These are phyloP conservation scores for Loripinus fragilis DNA, from an alignment of 2,888 invertebrate species.

Conservation along the genomic window DNA sequence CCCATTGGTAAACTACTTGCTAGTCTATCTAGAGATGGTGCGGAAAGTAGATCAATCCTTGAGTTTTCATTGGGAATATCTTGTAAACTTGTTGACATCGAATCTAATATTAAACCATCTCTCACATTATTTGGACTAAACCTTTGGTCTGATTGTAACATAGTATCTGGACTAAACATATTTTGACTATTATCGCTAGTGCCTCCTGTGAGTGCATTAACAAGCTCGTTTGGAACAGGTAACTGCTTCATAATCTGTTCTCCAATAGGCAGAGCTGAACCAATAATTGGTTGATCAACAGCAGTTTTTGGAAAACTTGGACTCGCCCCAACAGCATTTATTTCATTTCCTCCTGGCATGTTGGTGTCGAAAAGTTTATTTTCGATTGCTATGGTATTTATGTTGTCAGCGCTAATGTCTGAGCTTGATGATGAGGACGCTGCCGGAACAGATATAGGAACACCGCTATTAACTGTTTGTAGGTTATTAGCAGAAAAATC, in stretches of 20 bases:
- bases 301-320: background rate
- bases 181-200: background rate
- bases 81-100: background rate
- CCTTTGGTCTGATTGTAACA: background rate
- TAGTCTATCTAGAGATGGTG: background rate
- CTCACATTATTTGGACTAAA: slow-evolving; percentile 2
- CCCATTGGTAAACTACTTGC: background rate
- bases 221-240: background rate
- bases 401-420: background rate
- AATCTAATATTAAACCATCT: background rate
- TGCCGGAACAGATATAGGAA: background rate
- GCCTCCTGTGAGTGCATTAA: background rate
- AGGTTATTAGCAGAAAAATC: slow-evolving; percentile 11
- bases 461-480: background rate
- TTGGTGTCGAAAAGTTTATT: slow-evolving; percentile 56
- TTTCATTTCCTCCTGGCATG: background rate
- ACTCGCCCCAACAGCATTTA: background rate
- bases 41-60: background rate
- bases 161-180: background rate
- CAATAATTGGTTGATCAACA: background rate
- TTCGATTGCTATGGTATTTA: slow-evolving; percentile 53
- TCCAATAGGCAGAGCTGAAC: background rate
- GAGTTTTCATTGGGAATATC: no score
- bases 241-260: slow-evolving; percentile 9
- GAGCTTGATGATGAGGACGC: background rate